These are phyloP conservation scores for Orthochromis malagaraziensis DNA, from an alignment of 2,113 vertebrate species.

Conservation along the genomic window DNA sequence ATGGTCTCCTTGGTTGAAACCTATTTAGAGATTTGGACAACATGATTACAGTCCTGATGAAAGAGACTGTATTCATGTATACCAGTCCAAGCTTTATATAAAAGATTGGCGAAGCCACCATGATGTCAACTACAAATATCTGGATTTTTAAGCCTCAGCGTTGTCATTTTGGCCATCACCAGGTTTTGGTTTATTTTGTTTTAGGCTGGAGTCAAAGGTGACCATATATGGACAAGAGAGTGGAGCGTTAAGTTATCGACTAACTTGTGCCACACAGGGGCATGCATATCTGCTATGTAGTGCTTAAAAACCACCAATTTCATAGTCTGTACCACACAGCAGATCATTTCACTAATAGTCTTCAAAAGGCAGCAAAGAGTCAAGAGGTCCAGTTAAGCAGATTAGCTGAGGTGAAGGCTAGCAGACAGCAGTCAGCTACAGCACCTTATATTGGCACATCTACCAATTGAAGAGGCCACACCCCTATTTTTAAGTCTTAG, in stretches of 20 bases:
- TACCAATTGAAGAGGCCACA: not conserved
- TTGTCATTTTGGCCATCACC: not conserved
- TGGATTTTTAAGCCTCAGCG: not conserved
- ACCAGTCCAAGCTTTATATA: not conserved
- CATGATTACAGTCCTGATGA: not conserved
- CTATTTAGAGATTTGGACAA: not conserved
- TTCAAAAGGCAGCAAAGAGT: not conserved
- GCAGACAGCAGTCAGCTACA: not conserved
- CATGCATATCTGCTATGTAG: not conserved
- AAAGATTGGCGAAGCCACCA: not conserved
- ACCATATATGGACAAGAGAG: not conserved
- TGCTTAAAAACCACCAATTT: not conserved
- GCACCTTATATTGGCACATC: not conserved
- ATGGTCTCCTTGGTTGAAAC: not conserved
- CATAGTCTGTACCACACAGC: not conserved
- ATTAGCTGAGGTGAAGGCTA: not conserved
- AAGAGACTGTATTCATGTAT: not conserved
- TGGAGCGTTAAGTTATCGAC: not conserved
- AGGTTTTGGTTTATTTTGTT: no score
- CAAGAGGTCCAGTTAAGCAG: not conserved
- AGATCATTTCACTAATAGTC: not conserved
- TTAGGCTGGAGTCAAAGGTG: not conserved
- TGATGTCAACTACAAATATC: not conserved
- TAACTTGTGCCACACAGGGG: not conserved
- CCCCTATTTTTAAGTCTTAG: not conserved